Base-by-base conservation (phyloP, 1,140 invertebrate genomes). In the Tachypleus tridentatus region DNA sequence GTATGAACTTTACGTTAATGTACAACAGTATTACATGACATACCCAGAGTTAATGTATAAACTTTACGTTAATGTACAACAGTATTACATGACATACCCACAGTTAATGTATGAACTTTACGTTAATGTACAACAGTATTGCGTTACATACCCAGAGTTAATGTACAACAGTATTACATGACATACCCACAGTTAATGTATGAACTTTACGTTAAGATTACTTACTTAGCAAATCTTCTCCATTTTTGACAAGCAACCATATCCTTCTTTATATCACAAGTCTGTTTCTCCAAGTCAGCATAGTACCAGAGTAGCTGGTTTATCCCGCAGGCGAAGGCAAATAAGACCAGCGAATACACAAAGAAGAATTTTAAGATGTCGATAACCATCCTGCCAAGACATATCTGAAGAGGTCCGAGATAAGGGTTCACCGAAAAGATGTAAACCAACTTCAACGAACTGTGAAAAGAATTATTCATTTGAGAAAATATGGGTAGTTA, bases 361-460 rank as follows among this genome's bases (percentile, higher is more conserved):
- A 96, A 92, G 76, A 93, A 92, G 78, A 97, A 98, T 77, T 97
- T 97, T 80, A 97, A 87, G 60, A 98, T 97, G 76, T 98, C 95
- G 81, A 96, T 88, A 64, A 98, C 91, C 95, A 98, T 98, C 70
- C 93, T 82, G 60, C 92, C 96, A 47, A 98, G 81, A 6, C 93
- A 97, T 60, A 99, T 96, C 82, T 99, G 96, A 63, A 99, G 82
- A 65, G 96, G 95, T 64, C 96, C 96, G 74, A 98, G 80, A 79
- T 98, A 92, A 49, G 96, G 95, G 81, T 98, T 98, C 62, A 98
- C 93, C 60, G 95, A 98, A 80, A 98, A 98, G 77, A 98, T 98
- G 82, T 97, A 97, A 72, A 98, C 95, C 72, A 98, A 82, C 80
- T 98, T 98, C 64, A 98, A 83, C 62, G 93, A 97, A 80, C 92